Evolutionary conservation across 1,140 invertebrate genomes (phyloP).

Genomic region (Diorhabda sublineata): DNA sequence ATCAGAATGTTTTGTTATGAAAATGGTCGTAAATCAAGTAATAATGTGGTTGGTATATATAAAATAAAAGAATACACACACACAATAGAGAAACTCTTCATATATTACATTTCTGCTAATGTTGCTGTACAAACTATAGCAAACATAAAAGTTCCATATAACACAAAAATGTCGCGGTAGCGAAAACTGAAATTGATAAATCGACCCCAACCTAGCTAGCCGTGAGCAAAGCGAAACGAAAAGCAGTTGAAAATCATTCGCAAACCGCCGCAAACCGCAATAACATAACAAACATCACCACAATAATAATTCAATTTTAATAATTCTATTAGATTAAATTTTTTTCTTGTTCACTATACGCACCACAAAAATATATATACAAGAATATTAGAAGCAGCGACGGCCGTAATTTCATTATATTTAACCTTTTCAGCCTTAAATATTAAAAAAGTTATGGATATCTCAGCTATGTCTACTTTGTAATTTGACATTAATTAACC

Average conservation of each 20-base stretch:
- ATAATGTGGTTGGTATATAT: slow-evolving; percentile 26
- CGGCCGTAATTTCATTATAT: too few species aligned
- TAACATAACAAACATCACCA: slow-evolving; percentile 4
- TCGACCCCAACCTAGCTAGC: slow-evolving; percentile 20
- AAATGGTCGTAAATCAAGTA: slow-evolving; percentile 25
- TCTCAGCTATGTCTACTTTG: too few species aligned
- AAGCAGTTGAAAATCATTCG: slow-evolving; percentile 22
- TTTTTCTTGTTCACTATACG: too few species aligned
- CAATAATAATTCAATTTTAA: slow-evolving; percentile 17
- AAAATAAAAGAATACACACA: slow-evolving; percentile 30
- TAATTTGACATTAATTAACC: too few species aligned
- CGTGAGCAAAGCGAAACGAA: slow-evolving; percentile 11
- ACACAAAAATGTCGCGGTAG: slow-evolving; percentile 31
- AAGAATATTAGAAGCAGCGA: too few species aligned
- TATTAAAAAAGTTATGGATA: too few species aligned
- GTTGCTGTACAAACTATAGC: slow-evolving; percentile 32
- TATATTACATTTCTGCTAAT: slow-evolving; percentile 34
- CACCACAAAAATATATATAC: too few species aligned
- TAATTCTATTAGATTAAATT: background rate
- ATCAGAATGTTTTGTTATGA: slow-evolving; percentile 23
- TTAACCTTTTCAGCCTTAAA: too few species aligned
- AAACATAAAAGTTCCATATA: slow-evolving; percentile 33
- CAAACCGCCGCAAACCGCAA: slow-evolving; percentile 13
- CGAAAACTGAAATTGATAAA: slow-evolving; percentile 38
- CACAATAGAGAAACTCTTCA: slow-evolving; percentile 27